These are phyloP conservation scores for Crypturellus undulatus DNA, from an alignment of 2,113 vertebrate genomes.

Conservation along the genomic window DNA sequence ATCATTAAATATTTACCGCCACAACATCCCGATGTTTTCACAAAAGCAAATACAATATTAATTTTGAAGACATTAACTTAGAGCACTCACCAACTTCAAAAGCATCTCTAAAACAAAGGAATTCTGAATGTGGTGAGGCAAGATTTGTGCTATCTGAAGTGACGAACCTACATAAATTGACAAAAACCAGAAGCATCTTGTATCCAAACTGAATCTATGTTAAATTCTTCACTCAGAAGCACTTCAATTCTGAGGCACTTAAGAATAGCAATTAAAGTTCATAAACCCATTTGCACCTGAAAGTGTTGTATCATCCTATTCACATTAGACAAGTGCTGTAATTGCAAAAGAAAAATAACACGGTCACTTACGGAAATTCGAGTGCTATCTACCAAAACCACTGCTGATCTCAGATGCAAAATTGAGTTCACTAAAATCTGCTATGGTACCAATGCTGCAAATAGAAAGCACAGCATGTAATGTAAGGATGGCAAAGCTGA, in stretches of 20 bases:
- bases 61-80: slow-evolving; percentile 14
- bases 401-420: not conserved
- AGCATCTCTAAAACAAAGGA: slow-evolving; percentile 29
- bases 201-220: not conserved
- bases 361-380: not conserved
- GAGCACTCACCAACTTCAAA: slow-evolving; percentile 20
- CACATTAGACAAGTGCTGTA: not conserved
- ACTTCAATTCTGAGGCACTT: not conserved
- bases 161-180: not conserved
- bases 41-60: not conserved
- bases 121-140: not conserved
- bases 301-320: not conserved
- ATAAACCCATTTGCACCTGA: not conserved
- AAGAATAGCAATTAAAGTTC: not conserved
- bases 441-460: not conserved
- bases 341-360: not conserved
- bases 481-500: not conserved
- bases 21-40: not conserved
- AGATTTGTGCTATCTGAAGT: not conserved
- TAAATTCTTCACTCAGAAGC: not conserved
- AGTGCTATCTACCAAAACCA: not conserved
- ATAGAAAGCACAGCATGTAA: not conserved
- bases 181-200: not conserved
- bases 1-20: not conserved
- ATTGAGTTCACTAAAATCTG: not conserved